Evolutionary conservation across 2,113 vertebrate species (phyloP).

Genomic region (Gnathonemus longibarbis): DNA sequence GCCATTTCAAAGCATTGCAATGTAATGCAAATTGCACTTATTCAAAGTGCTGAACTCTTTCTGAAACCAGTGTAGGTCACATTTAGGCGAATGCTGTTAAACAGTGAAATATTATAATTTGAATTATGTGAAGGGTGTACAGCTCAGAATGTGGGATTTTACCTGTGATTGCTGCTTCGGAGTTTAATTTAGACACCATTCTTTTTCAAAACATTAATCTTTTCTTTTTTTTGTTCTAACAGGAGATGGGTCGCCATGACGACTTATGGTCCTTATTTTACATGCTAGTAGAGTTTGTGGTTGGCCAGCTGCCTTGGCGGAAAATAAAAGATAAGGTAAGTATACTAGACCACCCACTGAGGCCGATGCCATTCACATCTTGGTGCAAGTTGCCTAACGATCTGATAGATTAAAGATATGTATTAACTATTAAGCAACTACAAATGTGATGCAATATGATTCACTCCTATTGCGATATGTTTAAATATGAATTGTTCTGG

Average conservation of each 20-base stretch:
- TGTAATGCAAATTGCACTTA: background rate
- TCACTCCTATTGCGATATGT: background rate
- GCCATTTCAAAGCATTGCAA: background rate
- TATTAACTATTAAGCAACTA: background rate
- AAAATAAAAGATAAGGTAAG: constrained; percentile 97
- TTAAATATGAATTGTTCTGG: too few species aligned
- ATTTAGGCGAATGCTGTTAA: background rate
- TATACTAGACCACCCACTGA: background rate
- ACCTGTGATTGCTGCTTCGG: background rate
- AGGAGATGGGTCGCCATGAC: constrained; percentile 98
- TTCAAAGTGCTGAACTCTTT: background rate
- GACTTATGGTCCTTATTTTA: constrained; percentile 97
- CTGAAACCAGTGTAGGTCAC: background rate
- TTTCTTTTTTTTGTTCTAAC: background rate
- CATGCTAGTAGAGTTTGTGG: constrained; percentile 95
- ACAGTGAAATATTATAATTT: background rate
- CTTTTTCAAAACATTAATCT: background rate
- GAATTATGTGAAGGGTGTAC: background rate
- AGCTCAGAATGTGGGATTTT: background rate
- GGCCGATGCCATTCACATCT: background rate
- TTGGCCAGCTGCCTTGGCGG: constrained; percentile 91
- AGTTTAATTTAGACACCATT: background rate
- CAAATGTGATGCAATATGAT: background rate
- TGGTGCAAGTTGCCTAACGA: background rate
- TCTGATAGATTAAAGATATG: background rate